Base-by-base conservation (phyloP, 2,113 vertebrate genomes). In the Tringa solitaria region DNA sequence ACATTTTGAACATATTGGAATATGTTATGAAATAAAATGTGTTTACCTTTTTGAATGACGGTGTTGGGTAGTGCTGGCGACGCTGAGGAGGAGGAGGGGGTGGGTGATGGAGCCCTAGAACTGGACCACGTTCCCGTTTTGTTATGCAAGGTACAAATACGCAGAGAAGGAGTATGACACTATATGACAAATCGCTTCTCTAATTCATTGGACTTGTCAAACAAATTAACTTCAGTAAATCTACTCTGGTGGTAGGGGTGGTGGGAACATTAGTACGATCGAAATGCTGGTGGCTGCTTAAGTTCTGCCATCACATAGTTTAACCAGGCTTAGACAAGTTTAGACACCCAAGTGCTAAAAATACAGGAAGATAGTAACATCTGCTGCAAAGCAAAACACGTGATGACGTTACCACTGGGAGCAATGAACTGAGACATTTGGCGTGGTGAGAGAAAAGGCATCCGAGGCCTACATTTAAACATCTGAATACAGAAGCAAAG, bases 1-100 rank as follows among this genome's bases (percentile, higher is more conserved):
- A 97, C 81, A 91, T 93, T 97, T 95, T 95, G 84, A 96, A 92
- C 95, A 93, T 96, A 91, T 96, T 91, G 90, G 80, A 96, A 90
- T 97, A 95, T 97, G 87, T 91, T 97, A 95, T 96, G 77, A 84
- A 89, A 80, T 96, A 92, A 97, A 96, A 93, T 90, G 97, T 94
- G 90, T 96, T 96, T 95, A 96, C 81, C 94, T 94, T 96, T 93
- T 94, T 96, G 95, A 96, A 94, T 93, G 93, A 95, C 2, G 91
- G 93, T 91, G 93, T 96, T 95, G 95, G 95, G 95, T 95, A 95
- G 91, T 95, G 94, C 89, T 97, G 89, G 95, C 32, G 12, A 93
- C 0, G 74, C 67, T 92, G 81, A 91, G 59, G 87, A 93, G 91
- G 95, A 95, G 94, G 93, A 93, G 93, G 89, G 77, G 79, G 94